Evolutionary conservation across 2,113 vertebrate genomes (phyloP).

Genomic region (Rhinolophus sinicus): DNA sequence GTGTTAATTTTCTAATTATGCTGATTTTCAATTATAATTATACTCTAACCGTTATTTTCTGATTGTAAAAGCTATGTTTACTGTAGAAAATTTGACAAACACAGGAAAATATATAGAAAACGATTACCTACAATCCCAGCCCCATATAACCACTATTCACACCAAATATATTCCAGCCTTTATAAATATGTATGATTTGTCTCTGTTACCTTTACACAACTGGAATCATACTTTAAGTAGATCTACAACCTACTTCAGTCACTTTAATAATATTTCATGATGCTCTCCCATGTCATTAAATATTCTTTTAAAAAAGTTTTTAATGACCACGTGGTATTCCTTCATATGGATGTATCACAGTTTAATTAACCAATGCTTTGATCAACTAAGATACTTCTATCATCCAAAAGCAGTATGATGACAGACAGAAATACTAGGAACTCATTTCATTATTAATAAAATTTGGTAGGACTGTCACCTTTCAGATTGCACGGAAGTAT

Average conservation of each 20-base stretch:
- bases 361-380: background rate
- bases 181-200: background rate
- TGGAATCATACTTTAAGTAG: background rate
- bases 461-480: background rate
- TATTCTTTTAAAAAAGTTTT: slow-evolving; percentile 26
- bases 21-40: background rate
- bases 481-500: background rate
- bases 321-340: background rate
- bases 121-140: background rate
- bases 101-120: slow-evolving; percentile 1
- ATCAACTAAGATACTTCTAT: background rate
- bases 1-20: background rate
- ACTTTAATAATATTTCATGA: background rate
- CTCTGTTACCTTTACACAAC: background rate
- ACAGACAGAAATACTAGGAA: slow-evolving; percentile 29
- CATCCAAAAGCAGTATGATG: slow-evolving; percentile 7
- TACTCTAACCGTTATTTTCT: slow-evolving; percentile 22
- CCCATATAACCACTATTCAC: background rate
- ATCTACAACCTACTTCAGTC: background rate
- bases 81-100: slow-evolving; percentile 6
- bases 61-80: background rate
- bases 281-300: background rate
- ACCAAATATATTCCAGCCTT: background rate
- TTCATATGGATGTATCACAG: background rate
- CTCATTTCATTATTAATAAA: background rate